Base-by-base conservation (phyloP, 2,888 invertebrate species). In the Drosophila histrio region DNA sequence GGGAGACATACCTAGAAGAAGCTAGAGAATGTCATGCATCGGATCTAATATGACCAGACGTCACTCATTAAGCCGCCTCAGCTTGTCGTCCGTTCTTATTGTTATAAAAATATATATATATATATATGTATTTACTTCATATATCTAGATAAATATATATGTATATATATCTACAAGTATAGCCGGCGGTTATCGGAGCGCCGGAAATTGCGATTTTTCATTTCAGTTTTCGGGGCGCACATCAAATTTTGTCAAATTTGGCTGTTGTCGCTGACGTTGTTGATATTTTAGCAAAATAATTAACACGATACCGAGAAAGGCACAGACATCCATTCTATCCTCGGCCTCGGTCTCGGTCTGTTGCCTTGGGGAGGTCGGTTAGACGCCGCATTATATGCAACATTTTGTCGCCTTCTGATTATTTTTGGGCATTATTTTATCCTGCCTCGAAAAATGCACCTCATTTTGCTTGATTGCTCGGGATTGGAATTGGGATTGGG, bases 121-220 rank as follows among this genome's bases (percentile, higher is more conserved):
- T 47, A 43, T 50, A 17, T 28, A 19, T 21, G 36, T n/a, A 15
- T 41, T 22, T 7, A 52, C 5, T 41, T 46, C 15, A 30, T 17
- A 38, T 50, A 53, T 57, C 63, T 75, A 7, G 34, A 41, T 65
- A 39, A 57, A 50, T 61, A 43, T 46, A 36, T 44, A 30, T 46
- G 21, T 64, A 30, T 66, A 53, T 63, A 52, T 65, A 44, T 80
- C 63, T 46, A 70, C 56, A 52, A 58, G 38, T 63, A 41, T 82
- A 66, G 82, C 82, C 86, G 70, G 63, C 83, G 82, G 82, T 73
- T 86, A 83, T 82, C 64, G 53, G 54, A 50, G 86, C 84, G 56
- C 62, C 76, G 82, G 82, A 83, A 83, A 86, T 83, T 83, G 86
- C 80, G 82, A 86, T 83, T 83, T 83, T 83, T 83, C 82, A 83